Evolutionary conservation across 2,888 invertebrate species (phyloP).

Genomic region (Agrotis exclamationis): DNA sequence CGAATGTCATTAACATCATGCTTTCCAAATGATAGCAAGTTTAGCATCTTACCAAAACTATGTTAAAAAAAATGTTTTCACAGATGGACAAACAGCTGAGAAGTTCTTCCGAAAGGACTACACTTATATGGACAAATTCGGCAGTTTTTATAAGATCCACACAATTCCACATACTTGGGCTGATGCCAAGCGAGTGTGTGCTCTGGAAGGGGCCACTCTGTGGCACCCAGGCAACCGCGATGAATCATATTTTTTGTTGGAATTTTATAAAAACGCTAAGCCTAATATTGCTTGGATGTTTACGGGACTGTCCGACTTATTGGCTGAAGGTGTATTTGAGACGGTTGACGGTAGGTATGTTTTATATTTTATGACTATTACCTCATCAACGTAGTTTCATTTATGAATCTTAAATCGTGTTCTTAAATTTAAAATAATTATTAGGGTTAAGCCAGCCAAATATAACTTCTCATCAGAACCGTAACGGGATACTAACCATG

Average conservation of each 20-base stretch:
- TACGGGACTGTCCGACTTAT: conserved; percentile 59
- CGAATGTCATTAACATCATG: too few relatives aligned
- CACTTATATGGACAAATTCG: conserved; percentile 57
- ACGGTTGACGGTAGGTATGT: conserved; percentile 62
- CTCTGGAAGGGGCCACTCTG: conserved; percentile 5
- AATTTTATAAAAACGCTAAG: conserved; percentile 7
- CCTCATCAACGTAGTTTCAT: background rate
- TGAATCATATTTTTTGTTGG: background rate
- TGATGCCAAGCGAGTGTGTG: conserved; percentile 20
- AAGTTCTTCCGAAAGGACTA: conserved; percentile 65
- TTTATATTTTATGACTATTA: background rate
- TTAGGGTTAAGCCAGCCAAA: background rate
- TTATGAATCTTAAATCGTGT: background rate
- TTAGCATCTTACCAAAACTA: too few relatives aligned
- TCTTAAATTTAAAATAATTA: background rate
- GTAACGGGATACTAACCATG: too few relatives aligned
- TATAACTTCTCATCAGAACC: background rate
- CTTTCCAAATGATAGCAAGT: too few relatives aligned
- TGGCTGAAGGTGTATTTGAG: conserved; percentile 25
- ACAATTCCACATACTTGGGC: background rate
- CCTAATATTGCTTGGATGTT: background rate
- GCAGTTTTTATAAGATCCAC: conserved; percentile 37
- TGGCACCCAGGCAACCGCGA: conserved; percentile 7
- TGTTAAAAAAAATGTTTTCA: background rate
- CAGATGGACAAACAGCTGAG: conserved; percentile 45